These are phyloP conservation scores for Rhincodon typus DNA, from an alignment of 2,797 vertebrate species.

Conservation along the genomic window DNA sequence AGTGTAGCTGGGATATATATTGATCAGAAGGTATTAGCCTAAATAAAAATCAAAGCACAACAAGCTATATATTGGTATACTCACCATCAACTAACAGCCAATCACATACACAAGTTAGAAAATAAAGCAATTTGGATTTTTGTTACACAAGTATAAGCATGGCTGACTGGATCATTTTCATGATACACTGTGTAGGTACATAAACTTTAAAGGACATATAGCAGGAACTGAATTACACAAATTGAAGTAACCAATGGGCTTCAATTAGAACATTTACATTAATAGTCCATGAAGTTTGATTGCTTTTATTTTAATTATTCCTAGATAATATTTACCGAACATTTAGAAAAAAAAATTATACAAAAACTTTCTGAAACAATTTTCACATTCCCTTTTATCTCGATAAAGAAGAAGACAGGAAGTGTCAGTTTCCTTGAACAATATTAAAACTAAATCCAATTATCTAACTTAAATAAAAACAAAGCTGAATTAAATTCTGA, in stretches of 20 bases:
- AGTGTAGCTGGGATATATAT: not conserved
- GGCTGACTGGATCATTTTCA: not conserved
- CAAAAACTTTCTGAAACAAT: too few species aligned
- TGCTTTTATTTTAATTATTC: not conserved
- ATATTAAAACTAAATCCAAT: not conserved
- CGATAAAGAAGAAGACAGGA: not conserved
- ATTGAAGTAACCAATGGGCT: not conserved
- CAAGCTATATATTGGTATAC: not conserved
- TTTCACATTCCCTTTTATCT: not conserved
- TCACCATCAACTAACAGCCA: not conserved
- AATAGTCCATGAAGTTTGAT: not conserved
- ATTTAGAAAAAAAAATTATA: too few species aligned
- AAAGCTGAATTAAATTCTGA: not conserved
- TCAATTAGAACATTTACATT: constrained; percentile 13
- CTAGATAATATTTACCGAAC: not conserved
- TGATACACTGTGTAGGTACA: not conserved
- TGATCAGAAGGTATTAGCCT: not conserved
- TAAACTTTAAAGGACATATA: too few species aligned
- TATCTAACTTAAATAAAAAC: not conserved
- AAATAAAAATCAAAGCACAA: not conserved
- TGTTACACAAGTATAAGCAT: not conserved
- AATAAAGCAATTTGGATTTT: not conserved
- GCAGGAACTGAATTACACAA: not conserved
- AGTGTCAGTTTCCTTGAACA: not conserved
- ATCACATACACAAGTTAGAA: not conserved